phyloP scores from a whole-genome alignment of 2,888 invertebrate species.

The Drosophila kuntzei region DNA sequence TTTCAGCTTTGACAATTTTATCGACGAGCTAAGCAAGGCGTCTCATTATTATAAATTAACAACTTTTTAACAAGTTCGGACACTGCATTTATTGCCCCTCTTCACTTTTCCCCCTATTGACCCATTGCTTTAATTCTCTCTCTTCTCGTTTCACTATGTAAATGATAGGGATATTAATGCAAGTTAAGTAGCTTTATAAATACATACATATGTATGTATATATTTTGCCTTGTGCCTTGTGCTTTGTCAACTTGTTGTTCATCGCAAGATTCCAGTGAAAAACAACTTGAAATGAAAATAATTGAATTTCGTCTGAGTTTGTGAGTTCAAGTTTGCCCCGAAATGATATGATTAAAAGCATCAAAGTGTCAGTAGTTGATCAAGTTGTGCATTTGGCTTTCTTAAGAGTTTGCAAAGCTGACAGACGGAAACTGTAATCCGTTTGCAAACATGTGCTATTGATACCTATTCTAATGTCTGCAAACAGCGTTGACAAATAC shows the following conservation, averaged over 20 bases:
- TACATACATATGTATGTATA: background rate
- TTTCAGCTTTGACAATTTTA: conserved; percentile 46
- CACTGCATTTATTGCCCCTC: background rate
- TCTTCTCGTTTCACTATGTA: background rate
- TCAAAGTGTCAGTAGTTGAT: conserved; percentile 2
- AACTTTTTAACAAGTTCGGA: conserved; percentile 62
- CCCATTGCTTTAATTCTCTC: background rate
- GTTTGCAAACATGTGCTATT: conserved; percentile 1
- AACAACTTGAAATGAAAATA: conserved; percentile 13
- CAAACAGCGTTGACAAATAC: background rate
- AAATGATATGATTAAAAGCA: background rate
- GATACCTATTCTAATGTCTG: background rate
- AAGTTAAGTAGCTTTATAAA: conserved; percentile 7
- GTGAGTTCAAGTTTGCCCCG: background rate
- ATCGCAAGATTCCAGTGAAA: conserved; percentile 7
- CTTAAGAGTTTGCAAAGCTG: background rate
- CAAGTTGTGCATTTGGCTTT: conserved; percentile 6
- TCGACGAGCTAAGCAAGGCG: conserved; percentile 22
- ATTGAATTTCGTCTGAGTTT: background rate
- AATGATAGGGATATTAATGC: conserved; percentile 2
- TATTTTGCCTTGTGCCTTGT: background rate
- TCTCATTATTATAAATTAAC: conserved; percentile 55
- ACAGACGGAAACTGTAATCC: conserved; percentile 2
- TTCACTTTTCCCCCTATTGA: background rate
- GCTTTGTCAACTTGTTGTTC: conserved; percentile 3